Conservation (phyloP, 2,888 invertebrate species). For the Pheosia gnoma region DNA sequence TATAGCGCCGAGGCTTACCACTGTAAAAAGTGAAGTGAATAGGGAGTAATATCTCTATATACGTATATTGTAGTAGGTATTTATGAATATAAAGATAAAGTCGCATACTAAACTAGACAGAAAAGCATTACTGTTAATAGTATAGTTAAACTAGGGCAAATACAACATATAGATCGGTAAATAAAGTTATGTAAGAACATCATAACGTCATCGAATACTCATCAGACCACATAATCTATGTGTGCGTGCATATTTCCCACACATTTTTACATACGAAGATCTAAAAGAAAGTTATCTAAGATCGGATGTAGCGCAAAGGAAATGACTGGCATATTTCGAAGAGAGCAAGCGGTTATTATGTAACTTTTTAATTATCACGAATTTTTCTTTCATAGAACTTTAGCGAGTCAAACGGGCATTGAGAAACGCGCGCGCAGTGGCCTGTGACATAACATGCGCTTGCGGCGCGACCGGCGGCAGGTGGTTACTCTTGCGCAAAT, state of each 20-base stretch:
- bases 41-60: no score
- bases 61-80: no score
- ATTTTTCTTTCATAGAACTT: constrained; percentile 25
- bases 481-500: constrained; percentile 42
- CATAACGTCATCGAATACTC: no score
- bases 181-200: no score
- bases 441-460: constrained; percentile 43
- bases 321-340: constrained; percentile 13
- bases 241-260: not conserved
- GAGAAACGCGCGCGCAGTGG: constrained; percentile 37
- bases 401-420: constrained; percentile 22
- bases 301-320: constrained; percentile 16
- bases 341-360: constrained; percentile 14
- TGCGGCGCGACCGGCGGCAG: constrained; percentile 21
- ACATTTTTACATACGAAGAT: not conserved
- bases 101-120: no score
- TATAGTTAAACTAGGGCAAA: no score
- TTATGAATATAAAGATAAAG: no score
- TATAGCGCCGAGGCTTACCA: no score
- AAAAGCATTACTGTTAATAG: no score
- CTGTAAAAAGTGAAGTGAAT: no score
- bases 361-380: constrained; percentile 23
- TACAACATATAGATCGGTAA: no score
- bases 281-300: constrained; percentile 10
- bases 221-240: no score